These are phyloP conservation scores for Pammene fasciana DNA, from an alignment of 2,888 invertebrate genomes.

Conservation along the genomic window DNA sequence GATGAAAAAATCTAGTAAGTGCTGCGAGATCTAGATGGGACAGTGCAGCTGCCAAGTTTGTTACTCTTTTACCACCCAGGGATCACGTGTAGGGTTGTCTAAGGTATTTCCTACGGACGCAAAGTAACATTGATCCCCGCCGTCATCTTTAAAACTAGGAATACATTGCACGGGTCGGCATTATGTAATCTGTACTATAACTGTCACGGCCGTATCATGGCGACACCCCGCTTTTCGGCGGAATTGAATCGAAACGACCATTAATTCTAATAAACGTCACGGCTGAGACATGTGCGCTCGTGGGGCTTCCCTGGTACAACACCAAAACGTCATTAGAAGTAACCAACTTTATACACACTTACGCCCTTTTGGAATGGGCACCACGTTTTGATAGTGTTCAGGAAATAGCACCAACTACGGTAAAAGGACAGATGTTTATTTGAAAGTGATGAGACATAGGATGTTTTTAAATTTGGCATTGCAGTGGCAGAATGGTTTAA, in stretches of 20 bases:
- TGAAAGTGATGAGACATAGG: neutral
- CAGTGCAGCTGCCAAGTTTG: no score
- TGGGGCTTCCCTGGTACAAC: constrained; percentile 2
- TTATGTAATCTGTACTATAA: neutral
- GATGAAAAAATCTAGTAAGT: no score
- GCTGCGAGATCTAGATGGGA: no score
- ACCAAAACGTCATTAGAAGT: neutral
- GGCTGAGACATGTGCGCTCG: constrained; percentile 21
- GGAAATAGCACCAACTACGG: neutral
- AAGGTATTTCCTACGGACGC: no score
- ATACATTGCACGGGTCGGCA: no score
- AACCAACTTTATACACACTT: neutral
- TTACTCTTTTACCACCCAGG: no score
- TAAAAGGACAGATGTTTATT: constrained; percentile 3
- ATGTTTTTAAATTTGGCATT: neutral
- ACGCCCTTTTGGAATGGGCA: neutral
- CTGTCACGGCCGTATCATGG: constrained; percentile 21
- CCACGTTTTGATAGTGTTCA: constrained; percentile 20
- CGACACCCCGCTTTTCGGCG: constrained; percentile 18
- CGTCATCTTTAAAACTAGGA: no score
- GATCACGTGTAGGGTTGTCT: no score
- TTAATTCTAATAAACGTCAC: constrained; percentile 32
- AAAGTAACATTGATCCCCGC: no score
- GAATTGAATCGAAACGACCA: constrained; percentile 23
- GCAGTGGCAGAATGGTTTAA: constrained; percentile 14